A percentile compares a stretch with the other conserved stretches of the same genome.
These are phyloP conservation scores for Hydractinia echinata DNA, from an alignment of 30 jellyfish, hydroid and myxozoan genomes.

Conservation along the genomic window DNA sequence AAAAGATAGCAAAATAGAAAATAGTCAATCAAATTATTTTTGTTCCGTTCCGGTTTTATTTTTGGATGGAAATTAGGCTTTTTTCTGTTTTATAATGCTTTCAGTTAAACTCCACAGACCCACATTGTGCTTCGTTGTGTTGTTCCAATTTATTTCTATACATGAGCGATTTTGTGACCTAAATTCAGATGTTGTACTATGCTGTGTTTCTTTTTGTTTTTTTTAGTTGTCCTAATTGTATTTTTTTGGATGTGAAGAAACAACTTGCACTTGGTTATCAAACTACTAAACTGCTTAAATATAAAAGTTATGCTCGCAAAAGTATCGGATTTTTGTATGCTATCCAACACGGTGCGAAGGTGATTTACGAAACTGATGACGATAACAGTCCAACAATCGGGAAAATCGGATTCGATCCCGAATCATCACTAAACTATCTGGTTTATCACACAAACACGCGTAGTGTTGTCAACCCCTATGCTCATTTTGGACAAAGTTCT, in stretches of 20 bases:
- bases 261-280: conserved; percentile 61
- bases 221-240: conserved; percentile 56
- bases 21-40: too few species aligned
- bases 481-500: conserved; percentile 83
- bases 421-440: conserved; percentile 31
- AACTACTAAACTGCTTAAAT: conserved; percentile 34
- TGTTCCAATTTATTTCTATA: too few species aligned
- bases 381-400: conserved; percentile 87
- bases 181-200: not conserved
- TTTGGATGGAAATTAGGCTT: too few species aligned
- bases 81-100: too few species aligned
- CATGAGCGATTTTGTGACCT: too few species aligned
- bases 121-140: too few species aligned
- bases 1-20: too few species aligned
- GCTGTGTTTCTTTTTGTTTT: conserved; percentile 8
- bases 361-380: conserved; percentile 83
- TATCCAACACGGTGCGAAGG: conserved; percentile 82
- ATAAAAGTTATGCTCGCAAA: conserved; percentile 61
- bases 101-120: too few species aligned
- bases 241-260: conserved; percentile 53
- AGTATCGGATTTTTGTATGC: conserved; percentile 79
- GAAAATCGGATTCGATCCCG: conserved; percentile 66
- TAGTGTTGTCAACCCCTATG: conserved; percentile 69
- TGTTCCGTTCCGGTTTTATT: too few species aligned
- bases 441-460: conserved; percentile 37